These are phyloP conservation scores for Pardalotus punctatus DNA, from an alignment of 2,113 vertebrate species.

Conservation along the genomic window DNA sequence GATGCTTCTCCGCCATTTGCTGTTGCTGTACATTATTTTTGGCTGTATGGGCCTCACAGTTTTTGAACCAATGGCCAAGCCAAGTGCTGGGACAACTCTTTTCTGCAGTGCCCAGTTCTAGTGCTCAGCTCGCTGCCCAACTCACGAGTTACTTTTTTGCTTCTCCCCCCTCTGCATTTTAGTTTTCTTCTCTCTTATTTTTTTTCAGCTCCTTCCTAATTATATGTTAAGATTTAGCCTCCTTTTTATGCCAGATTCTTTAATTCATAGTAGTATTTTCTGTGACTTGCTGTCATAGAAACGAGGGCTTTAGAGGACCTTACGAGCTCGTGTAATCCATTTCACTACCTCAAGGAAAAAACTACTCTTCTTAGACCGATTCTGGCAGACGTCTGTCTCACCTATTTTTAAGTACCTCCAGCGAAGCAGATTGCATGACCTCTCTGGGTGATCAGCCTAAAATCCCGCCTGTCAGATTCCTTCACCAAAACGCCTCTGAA, in stretches of 20 bases:
- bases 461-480: neutral
- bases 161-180: neutral
- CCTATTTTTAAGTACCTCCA: conserved; percentile 44
- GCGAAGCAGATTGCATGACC: neutral
- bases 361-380: neutral
- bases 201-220: neutral
- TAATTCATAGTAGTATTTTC: conserved; percentile 42
- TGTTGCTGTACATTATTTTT: neutral
- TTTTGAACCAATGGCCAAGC: neutral
- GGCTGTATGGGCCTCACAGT: neutral
- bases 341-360: conserved; percentile 46
- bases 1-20: neutral
- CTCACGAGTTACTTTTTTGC: neutral
- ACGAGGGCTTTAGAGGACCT: neutral
- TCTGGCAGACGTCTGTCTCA: neutral
- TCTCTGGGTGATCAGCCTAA: neutral
- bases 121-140: neutral
- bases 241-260: neutral
- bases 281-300: conserved; percentile 56
- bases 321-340: neutral
- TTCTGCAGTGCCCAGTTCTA: neutral
- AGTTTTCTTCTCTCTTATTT: neutral
- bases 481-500: neutral
- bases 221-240: neutral
- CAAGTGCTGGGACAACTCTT: neutral